Evolutionary conservation across 2,113 vertebrate species (phyloP).

Genomic region (Phoenicopterus ruber): DNA sequence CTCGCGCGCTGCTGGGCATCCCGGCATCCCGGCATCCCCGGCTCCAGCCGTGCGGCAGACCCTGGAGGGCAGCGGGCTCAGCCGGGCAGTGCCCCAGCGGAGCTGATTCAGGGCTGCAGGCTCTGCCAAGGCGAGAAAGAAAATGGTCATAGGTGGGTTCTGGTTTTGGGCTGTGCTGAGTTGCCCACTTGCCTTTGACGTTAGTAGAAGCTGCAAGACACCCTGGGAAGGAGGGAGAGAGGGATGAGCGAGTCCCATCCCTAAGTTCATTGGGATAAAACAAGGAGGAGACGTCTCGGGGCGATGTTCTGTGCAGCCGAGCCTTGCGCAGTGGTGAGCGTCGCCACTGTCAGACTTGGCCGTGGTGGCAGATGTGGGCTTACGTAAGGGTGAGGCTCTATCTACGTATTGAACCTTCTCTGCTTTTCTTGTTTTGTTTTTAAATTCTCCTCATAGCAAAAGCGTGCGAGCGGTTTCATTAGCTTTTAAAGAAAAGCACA

Average conservation of each 20-base stretch:
- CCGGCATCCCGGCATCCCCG: background rate
- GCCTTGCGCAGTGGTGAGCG: background rate
- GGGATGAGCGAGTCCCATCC: background rate
- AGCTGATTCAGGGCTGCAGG: no score
- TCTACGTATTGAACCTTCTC: background rate
- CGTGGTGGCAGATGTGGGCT: background rate
- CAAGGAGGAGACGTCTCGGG: background rate
- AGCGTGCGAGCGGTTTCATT: background rate
- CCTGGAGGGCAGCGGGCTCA: background rate
- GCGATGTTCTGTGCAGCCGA: background rate
- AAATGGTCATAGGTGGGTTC: accelerated
- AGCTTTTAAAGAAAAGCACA: background rate
- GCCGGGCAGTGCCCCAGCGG: background rate
- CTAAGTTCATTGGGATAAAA: accelerated
- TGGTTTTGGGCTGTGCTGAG: background rate
- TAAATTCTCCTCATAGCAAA: background rate
- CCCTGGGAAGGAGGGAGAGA: background rate
- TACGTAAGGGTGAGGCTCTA: background rate
- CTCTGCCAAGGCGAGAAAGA: accelerated
- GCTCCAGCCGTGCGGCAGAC: no score
- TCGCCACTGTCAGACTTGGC: background rate
- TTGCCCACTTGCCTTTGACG: background rate
- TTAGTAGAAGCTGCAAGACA: accelerated
- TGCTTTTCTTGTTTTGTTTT: background rate
- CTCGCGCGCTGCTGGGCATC: accelerated